Percentiles rank a stretch among this genome's conserved stretches.
Evolutionary conservation across 1,140 invertebrate genomes (phyloP).

Genomic region (Cotesia vestalis): DNA sequence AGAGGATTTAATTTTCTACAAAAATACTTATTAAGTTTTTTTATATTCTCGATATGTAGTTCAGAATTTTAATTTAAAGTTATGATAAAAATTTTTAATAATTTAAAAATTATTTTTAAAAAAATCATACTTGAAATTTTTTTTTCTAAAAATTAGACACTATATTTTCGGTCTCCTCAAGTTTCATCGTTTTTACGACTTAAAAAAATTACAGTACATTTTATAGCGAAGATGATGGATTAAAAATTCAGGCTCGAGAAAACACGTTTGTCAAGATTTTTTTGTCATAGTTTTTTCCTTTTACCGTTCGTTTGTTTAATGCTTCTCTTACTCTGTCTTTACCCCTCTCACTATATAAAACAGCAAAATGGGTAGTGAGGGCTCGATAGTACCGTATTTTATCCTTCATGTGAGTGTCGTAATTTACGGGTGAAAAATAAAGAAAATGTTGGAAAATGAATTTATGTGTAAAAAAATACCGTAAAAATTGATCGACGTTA

Average conservation of each 20-base stretch:
- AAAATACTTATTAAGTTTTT: too few relatives aligned
- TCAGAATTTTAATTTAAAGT: too few relatives aligned
- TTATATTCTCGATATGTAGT: too few relatives aligned
- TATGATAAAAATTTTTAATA: too few relatives aligned
- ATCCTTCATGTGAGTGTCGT: background rate
- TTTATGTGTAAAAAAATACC: background rate
- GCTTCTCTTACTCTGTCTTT: background rate
- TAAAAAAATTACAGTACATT: slow-evolving; percentile 3
- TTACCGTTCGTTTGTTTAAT: too few relatives aligned
- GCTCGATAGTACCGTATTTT: background rate
- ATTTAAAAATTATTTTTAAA: too few relatives aligned
- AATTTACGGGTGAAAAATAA: background rate
- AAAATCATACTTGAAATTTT: too few relatives aligned
- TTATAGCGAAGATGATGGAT: slow-evolving; percentile 9
- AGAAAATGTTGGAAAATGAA: background rate
- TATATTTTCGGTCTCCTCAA: background rate
- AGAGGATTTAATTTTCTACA: too few relatives aligned
- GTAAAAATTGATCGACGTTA: background rate
- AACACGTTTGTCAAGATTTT: background rate
- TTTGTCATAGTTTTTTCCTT: background rate
- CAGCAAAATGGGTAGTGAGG: slow-evolving; percentile 2
- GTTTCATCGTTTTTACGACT: background rate
- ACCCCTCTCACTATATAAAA: background rate
- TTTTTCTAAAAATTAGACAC: too few relatives aligned
- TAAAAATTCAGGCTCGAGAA: slow-evolving; percentile 1